Evolutionary conservation across 1,140 invertebrate genomes (phyloP), one percentile per base, ranked within the genome.

Genomic region (Pomacea maculata): DNA sequence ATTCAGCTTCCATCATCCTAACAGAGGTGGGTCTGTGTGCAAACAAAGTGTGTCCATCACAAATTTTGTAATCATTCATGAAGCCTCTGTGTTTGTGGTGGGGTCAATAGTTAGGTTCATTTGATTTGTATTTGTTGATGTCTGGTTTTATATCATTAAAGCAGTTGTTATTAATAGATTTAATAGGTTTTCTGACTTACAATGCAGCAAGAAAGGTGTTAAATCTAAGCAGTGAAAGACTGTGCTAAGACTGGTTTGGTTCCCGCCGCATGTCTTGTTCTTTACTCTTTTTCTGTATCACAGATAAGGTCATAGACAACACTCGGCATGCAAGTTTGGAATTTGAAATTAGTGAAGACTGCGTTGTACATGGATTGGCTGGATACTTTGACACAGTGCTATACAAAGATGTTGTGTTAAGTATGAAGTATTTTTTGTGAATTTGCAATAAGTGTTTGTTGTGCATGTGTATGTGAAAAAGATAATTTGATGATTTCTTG

Each of bases 331-430:
- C 93, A 75, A 92, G 92, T 15, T 90, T 96, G 11, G 93, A 92
- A 55, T 99, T 98, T 92, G 89, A 92, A 10, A 94, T 94, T 0
- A 87, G 93, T 52, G 93, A 95, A 84, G 95, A 97, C 86, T 94
- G 94, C 87, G 93, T 97, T 1, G 90, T 99, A 70, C 97, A 98
- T 91, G 98, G 97, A 11, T 97, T 99, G 91, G 95, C 95, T 75
- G 98, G 98, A 5, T 99, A 98, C 90, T 99, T 99, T 92, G 95
- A 98, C 86, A 94, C 95, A 71, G 90, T 94, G 75, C 92, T 99
- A 21, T 98, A 96, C 91, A 95, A 95, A 85, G 94, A 97, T 89
- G 93, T 98, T 68, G 94, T 92, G 64, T 92, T 99, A 15, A 98
- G 97, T 92, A 89, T 90, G 89, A 88, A 21, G 10, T 57, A 29